Percentiles rank a stretch among this genome's conserved stretches.
phyloP scores from a whole-genome alignment of 1,140 invertebrate genomes.

The Octopus bimaculoides region DNA sequence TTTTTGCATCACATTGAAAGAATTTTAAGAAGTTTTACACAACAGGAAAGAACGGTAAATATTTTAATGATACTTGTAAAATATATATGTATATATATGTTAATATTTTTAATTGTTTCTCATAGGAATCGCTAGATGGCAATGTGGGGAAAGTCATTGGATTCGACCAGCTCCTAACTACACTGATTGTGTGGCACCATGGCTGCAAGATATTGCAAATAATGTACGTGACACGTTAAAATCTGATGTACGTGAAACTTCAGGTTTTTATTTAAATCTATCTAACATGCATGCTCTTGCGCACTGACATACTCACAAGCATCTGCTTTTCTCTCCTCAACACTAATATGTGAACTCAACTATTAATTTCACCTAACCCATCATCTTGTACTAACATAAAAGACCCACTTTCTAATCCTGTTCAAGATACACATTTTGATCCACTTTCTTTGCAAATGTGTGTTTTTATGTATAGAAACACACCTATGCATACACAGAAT shows the following conservation, averaged over 20 bases:
- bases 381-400: too few species aligned
- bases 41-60: not conserved
- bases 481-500: too few species aligned
- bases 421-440: too few species aligned
- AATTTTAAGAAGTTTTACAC: not conserved
- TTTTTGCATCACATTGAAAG: not conserved
- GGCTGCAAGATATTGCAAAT: slow-evolving; percentile 9
- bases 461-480: too few species aligned
- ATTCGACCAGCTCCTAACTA: not conserved
- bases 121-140: slow-evolving; percentile 5
- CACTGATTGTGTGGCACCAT: slow-evolving; percentile 9
- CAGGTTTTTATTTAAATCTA: not conserved
- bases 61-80: not conserved
- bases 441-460: too few species aligned
- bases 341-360: too few species aligned
- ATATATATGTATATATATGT: too few species aligned
- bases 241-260: not conserved
- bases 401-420: too few species aligned
- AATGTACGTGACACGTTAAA: not conserved
- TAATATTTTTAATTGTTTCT: not conserved
- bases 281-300: too few species aligned
- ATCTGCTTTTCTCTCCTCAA: too few species aligned
- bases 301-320: too few species aligned
- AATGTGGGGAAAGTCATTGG: slow-evolving; percentile 1
- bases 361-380: too few species aligned